A percentile compares a stretch with the other conserved stretches of the same genome.
Conservation (phyloP, 2,888 invertebrate species). For the Scaptomyza flava region DNA sequence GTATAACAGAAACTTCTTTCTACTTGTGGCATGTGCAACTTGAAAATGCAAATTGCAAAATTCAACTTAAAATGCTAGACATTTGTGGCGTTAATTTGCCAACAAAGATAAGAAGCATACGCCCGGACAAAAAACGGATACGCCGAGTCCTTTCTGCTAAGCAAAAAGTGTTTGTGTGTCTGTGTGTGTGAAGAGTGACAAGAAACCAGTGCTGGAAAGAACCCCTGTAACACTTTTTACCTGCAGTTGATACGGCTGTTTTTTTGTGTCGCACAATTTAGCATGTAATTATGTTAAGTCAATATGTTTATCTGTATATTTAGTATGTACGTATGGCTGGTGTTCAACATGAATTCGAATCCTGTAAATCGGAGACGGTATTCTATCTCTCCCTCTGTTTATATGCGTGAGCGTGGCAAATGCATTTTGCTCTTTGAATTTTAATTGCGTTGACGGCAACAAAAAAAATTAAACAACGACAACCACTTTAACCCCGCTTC, state of each 20-base stretch:
- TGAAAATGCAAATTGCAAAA: slow-evolving; percentile 36
- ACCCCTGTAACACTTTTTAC: neutral
- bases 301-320: neutral
- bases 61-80: slow-evolving; percentile 32
- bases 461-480: slow-evolving; percentile 6
- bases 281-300: slow-evolving; percentile 61
- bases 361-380: neutral
- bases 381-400: neutral
- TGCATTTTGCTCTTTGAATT: slow-evolving; percentile 73
- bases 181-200: neutral
- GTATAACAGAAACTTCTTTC: too few relatives aligned
- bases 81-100: slow-evolving; percentile 59
- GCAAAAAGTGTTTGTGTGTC: neutral
- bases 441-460: slow-evolving; percentile 56
- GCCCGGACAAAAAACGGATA: slow-evolving; percentile 20
- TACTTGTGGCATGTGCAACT: neutral
- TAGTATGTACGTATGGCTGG: neutral
- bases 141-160: slow-evolving; percentile 1
- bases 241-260: slow-evolving; percentile 31
- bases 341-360: slow-evolving; percentile 35
- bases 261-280: slow-evolving; percentile 70
- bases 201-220: neutral
- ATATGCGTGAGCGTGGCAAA: slow-evolving; percentile 56
- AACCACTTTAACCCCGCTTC: slow-evolving; percentile 30
- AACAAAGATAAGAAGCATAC: slow-evolving; percentile 53